These are phyloP conservation scores for Dynastes grantii DNA, from an alignment of 2,888 invertebrate genomes.

Conservation along the genomic window DNA sequence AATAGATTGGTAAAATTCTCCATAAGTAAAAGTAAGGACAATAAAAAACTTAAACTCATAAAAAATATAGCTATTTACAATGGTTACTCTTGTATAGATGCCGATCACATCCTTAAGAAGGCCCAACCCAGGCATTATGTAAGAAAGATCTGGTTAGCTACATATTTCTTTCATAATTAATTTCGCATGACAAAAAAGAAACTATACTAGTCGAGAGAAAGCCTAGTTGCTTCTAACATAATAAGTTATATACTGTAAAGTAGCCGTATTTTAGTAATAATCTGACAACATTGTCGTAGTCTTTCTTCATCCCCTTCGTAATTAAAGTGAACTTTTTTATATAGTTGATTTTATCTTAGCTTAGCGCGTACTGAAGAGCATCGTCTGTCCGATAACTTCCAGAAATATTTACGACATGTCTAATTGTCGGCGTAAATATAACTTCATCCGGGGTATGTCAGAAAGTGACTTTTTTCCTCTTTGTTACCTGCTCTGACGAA, in stretches of 20 bases:
- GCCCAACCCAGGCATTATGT: no score
- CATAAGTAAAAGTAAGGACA: no score
- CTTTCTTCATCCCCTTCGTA: conserved; percentile 24
- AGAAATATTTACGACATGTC: conserved; percentile 56
- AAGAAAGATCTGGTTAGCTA: no score
- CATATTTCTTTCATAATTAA: no score
- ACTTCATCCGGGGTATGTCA: conserved; percentile 55
- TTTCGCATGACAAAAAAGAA: no score
- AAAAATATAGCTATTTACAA: no score
- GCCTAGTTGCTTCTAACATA: no score
- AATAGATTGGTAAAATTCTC: no score
- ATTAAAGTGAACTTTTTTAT: conserved; percentile 10
- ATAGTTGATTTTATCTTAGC: conserved; percentile 41
- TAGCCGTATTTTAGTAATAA: conserved; percentile 22
- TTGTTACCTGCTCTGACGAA: conserved; percentile 46
- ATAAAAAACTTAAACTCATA: no score
- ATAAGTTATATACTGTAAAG: not conserved
- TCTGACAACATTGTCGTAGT: conserved; percentile 5
- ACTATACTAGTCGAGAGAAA: no score
- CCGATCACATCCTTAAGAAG: no score
- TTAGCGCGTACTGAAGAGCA: conserved; percentile 16
- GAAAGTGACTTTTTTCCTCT: conserved; percentile 31
- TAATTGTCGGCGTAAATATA: conserved; percentile 58
- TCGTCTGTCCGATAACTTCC: conserved; percentile 34
- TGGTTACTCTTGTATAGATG: no score